Percentiles rank a stretch among this genome's conserved stretches.
phyloP scores from a whole-genome alignment of 1,140 invertebrate genomes.

The Psilanteris sp. region DNA sequence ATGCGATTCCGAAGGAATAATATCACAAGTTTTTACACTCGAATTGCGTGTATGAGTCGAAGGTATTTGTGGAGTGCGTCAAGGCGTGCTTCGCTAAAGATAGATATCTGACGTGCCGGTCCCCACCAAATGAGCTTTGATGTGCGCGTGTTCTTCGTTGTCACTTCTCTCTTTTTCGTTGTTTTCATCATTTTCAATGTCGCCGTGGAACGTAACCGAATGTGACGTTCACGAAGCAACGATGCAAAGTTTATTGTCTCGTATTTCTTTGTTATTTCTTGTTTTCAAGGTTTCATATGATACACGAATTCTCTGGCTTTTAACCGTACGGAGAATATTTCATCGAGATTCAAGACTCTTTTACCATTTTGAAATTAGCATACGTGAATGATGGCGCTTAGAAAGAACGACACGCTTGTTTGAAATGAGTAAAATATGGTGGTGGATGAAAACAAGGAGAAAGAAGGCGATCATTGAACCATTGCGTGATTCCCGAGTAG shows the following conservation, averaged over 20 bases:
- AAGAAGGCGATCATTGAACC: conserved; percentile 31
- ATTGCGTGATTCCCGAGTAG: conserved; percentile 9
- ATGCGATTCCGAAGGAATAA: conserved; percentile 8
- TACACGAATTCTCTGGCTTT: too few relatives aligned
- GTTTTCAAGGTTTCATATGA: conserved; percentile 4
- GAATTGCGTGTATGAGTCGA: conserved; percentile 46
- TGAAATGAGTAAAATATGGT: too few relatives aligned
- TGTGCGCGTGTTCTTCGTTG: conserved; percentile 6
- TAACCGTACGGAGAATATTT: too few relatives aligned
- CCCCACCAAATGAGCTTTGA: conserved; percentile 19
- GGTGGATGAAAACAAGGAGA: neutral
- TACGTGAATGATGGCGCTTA: too few relatives aligned
- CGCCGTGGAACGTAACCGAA: conserved; percentile 9
- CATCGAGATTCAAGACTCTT: conserved; percentile 2
- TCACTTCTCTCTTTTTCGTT: conserved; percentile 23
- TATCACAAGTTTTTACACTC: conserved; percentile 30
- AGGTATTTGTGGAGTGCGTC: conserved; percentile 57
- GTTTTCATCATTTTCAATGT: conserved; percentile 53
- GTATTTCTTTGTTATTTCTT: neutral
- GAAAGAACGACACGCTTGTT: too few relatives aligned
- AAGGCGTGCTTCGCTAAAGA: conserved; percentile 65
- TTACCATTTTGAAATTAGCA: neutral
- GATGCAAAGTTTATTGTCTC: conserved; percentile 4
- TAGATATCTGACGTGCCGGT: conserved; percentile 61
- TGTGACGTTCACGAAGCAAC: neutral